Percentiles rank a stretch among this genome's conserved stretches.
These are phyloP conservation scores for Anomalospiza imberbis DNA, from an alignment of 2,797 vertebrate species.

Conservation along the genomic window DNA sequence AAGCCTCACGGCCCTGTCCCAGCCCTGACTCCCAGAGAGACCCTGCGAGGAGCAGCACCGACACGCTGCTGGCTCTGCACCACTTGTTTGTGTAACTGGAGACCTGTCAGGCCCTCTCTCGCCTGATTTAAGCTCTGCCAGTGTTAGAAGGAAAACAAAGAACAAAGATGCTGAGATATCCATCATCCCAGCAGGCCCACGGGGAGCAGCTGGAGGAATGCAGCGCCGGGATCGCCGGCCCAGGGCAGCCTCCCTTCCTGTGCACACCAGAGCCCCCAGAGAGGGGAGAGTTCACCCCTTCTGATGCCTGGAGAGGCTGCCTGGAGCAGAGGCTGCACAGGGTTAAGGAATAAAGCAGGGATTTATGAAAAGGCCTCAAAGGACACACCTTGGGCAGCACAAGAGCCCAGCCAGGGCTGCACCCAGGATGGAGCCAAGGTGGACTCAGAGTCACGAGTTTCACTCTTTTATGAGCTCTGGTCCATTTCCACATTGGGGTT, in stretches of 20 bases:
- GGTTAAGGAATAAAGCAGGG: neutral
- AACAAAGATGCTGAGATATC: slow-evolving; percentile 76
- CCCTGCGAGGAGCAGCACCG: neutral
- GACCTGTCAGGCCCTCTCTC: slow-evolving; percentile 50
- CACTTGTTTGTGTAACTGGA: slow-evolving; percentile 66
- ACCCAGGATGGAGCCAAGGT: no score
- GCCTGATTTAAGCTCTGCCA: slow-evolving; percentile 71
- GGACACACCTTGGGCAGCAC: neutral
- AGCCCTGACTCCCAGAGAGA: neutral
- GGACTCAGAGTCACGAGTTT: neutral
- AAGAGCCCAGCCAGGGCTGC: neutral
- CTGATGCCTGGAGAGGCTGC: neutral
- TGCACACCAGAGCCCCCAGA: neutral
- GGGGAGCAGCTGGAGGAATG: slow-evolving; percentile 65
- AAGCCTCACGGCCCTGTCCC: neutral
- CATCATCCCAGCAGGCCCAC: slow-evolving; percentile 63
- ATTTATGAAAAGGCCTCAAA: neutral
- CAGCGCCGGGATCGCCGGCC: neutral
- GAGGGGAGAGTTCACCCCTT: slow-evolving; percentile 32
- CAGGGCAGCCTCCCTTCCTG: slow-evolving; percentile 64
- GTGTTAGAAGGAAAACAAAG: slow-evolving; percentile 68
- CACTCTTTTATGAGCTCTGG: accelerated
- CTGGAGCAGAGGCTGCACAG: neutral
- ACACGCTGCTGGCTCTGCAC: neutral
- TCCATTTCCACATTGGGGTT: neutral